Conservation (phyloP, 2,888 invertebrate genomes). For the Cheilosia variabilis region DNA sequence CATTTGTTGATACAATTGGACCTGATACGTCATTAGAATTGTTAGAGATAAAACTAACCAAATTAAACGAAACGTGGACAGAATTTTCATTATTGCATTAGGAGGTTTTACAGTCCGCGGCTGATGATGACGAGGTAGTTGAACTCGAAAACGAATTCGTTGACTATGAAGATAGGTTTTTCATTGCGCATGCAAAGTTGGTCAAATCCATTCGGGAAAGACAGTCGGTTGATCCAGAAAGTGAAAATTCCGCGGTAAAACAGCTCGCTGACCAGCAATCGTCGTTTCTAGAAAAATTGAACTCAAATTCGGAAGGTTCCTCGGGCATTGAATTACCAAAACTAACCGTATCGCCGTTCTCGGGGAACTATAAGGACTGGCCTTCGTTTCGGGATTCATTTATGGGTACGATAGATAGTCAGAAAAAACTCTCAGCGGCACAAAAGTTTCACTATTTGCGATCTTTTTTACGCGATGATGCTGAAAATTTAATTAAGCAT, state of each 20-base stretch:
- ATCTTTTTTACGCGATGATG: neutral
- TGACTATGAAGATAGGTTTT: conserved; percentile 10
- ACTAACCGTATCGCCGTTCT: neutral
- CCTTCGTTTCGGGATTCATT: neutral
- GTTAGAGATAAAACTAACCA: conserved; percentile 6
- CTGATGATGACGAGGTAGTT: neutral
- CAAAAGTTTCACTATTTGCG: neutral
- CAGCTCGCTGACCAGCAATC: neutral
- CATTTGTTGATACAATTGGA: neutral
- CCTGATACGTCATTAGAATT: neutral
- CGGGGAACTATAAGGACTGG: neutral
- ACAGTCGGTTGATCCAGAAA: neutral
- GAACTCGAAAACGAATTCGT: neutral
- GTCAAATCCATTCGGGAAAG: conserved; percentile 9
- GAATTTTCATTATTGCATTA: neutral
- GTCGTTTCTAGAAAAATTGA: neutral
- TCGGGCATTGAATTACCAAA: neutral
- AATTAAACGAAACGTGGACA: neutral
- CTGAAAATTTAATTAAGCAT: neutral
- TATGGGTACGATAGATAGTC: neutral
- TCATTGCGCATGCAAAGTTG: neutral
- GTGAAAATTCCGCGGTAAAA: neutral
- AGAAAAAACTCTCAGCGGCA: neutral
- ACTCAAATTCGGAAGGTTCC: neutral
- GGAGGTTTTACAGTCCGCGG: neutral